Evolutionary conservation across 2,113 vertebrate species (phyloP), one percentile per base, ranked within the genome.

Genomic region (Rhadina sibilatrix): DNA sequence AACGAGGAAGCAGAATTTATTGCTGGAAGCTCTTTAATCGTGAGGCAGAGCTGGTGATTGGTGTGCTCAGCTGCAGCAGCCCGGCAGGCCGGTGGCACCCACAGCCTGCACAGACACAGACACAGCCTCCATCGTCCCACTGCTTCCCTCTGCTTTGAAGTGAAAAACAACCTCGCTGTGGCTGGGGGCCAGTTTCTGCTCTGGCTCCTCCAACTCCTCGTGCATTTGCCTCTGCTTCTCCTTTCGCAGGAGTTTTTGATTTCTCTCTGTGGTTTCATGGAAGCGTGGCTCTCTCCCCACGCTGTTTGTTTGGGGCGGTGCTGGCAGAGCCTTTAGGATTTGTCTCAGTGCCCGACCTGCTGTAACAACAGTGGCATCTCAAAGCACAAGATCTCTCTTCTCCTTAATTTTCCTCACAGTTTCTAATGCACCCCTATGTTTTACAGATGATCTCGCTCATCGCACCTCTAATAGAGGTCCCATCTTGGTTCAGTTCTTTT

Each of bases 1-100:
- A 97, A 95, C 92, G 49, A 97, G 89, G 31, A 79, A 93, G 37
- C 65, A 57, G 57, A 65, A 57, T 95, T 94, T 78, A 84, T 91
- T 79, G 37, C 78, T 93, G 90, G 66, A 69, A 88, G 46, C 72
- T 15, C 64, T 89, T 74, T 80, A 72, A 57, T 94, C 7, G 27
- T 31, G n/a, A 23, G 89, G 33, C 57, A 65, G 80, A 15, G 57
- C 40, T 91, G 90, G 77, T 96, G 95, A 89, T 94, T 91, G 87
- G 82, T 69, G 83, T 13, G 9, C 56, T 91, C 44, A 37, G 91
- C 82, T 2, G 2, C 71, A 90, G 93, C 42, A 49, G 75, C 65
- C 93, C 75, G 80, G 64, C 86, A 27, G 80, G 71, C 68, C 80
- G 52, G 35, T 5, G 68, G 9, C 86, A 65, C 47, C 83, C 87